These are phyloP conservation scores for Rhinophrynus dorsalis DNA, from an alignment of 2,797 vertebrate genomes.

Conservation along the genomic window DNA sequence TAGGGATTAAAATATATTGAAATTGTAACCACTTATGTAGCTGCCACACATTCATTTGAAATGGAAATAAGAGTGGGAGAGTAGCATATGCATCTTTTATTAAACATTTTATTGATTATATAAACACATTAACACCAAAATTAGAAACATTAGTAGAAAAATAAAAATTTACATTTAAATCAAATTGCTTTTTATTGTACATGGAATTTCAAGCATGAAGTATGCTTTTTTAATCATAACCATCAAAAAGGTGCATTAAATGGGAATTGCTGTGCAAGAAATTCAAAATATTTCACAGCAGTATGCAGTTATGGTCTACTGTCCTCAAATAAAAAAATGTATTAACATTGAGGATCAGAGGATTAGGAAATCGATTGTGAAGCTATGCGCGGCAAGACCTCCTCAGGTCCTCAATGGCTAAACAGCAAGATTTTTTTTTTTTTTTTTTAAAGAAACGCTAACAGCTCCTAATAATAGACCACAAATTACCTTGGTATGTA, in stretches of 20 bases:
- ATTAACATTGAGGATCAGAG: too few relatives aligned
- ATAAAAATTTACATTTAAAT: conserved; percentile 34
- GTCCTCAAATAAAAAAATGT: too few relatives aligned
- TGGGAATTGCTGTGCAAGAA: background rate
- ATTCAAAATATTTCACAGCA: too few relatives aligned
- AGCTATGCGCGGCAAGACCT: too few relatives aligned
- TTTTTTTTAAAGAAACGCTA: too few relatives aligned
- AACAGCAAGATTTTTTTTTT: too few relatives aligned
- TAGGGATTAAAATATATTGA: too few relatives aligned
- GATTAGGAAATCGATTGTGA: too few relatives aligned
- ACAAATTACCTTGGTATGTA: too few relatives aligned
- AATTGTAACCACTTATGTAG: background rate
- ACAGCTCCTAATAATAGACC: too few relatives aligned
- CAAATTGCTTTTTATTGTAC: conserved; percentile 14
- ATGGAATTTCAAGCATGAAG: conserved; percentile 7
- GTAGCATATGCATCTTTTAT: background rate
- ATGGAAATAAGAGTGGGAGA: background rate
- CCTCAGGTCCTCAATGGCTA: too few relatives aligned
- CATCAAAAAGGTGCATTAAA: background rate
- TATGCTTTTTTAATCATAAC: background rate
- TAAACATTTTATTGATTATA: conserved; percentile 40
- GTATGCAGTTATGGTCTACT: too few relatives aligned
- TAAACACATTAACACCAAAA: conserved; percentile 37
- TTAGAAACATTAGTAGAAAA: conserved; percentile 48
- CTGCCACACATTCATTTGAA: background rate